Conservation (phyloP, 1,140 invertebrate species). For the Hormaphis cornu region DNA sequence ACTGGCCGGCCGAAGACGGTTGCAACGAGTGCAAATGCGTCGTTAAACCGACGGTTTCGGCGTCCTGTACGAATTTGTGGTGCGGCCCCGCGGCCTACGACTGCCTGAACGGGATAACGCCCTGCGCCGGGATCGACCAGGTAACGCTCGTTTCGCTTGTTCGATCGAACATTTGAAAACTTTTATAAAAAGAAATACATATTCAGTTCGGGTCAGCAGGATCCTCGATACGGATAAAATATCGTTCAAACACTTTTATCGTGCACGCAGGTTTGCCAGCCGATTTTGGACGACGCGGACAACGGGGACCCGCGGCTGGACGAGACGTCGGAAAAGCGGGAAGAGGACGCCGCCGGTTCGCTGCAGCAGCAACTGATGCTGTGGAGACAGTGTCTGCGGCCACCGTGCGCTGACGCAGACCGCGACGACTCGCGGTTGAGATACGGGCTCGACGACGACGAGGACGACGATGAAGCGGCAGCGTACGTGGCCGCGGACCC, state of each 20-base stretch:
- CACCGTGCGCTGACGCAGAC: background rate
- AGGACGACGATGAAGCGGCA: background rate
- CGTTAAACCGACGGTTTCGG: background rate
- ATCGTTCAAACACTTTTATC: too few species aligned
- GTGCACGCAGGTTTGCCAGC: background rate
- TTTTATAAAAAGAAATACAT: too few species aligned
- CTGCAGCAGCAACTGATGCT: background rate
- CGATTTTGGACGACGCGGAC: background rate
- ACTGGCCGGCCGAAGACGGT: background rate
- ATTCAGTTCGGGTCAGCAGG: too few species aligned
- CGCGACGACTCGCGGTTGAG: background rate
- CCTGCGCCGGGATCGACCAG: constrained; percentile 12
- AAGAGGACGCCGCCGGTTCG: background rate
- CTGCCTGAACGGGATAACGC: background rate
- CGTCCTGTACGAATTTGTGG: constrained; percentile 14
- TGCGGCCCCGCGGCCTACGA: background rate
- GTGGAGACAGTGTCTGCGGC: constrained; percentile 1
- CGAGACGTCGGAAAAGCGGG: background rate
- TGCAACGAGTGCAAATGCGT: constrained; percentile 19
- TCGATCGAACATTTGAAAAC: too few species aligned
- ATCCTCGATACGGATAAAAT: too few species aligned
- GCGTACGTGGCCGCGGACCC: background rate
- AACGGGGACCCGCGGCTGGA: background rate
- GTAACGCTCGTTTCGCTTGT: background rate
- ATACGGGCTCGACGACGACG: background rate